A percentile compares a stretch with the other conserved stretches of the same genome.
phyloP scores from a whole-genome alignment of 2,113 vertebrate genomes.

The Saguinus imperator region DNA sequence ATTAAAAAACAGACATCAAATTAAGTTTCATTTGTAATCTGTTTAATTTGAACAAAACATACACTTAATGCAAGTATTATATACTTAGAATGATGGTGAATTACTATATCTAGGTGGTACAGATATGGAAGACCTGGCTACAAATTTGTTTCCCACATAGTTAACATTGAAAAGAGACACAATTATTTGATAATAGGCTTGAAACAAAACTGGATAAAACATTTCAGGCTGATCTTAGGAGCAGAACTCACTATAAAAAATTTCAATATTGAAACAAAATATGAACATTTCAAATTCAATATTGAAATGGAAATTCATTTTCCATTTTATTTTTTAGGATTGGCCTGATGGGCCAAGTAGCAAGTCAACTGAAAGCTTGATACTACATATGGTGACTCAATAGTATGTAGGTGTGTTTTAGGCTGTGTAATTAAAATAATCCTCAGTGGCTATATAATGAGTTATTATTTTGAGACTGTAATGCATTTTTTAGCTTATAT shows the following conservation, averaged over 20 bases:
- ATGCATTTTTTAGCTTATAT: background rate
- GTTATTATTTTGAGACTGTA: background rate
- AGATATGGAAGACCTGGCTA: background rate
- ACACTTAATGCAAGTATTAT: background rate
- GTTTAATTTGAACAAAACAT: background rate
- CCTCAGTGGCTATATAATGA: background rate
- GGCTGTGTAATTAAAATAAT: background rate
- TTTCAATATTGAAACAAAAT: background rate
- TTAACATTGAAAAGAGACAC: background rate
- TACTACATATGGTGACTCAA: background rate
- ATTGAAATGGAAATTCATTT: background rate
- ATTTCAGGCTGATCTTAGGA: background rate
- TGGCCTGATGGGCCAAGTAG: background rate
- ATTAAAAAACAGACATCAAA: too few relatives aligned
- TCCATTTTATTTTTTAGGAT: background rate
- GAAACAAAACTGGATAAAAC: background rate
- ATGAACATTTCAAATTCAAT: background rate
- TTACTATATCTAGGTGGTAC: background rate
- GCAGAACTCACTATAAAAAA: background rate
- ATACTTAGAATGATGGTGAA: background rate
- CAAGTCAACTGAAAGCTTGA: background rate
- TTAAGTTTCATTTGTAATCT: conserved; percentile 31
- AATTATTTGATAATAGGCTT: background rate
- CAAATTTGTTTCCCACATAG: background rate
- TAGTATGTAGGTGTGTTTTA: background rate